phyloP scores from a whole-genome alignment of 2,888 invertebrate genomes.

The Muschampia plurimacula region DNA sequence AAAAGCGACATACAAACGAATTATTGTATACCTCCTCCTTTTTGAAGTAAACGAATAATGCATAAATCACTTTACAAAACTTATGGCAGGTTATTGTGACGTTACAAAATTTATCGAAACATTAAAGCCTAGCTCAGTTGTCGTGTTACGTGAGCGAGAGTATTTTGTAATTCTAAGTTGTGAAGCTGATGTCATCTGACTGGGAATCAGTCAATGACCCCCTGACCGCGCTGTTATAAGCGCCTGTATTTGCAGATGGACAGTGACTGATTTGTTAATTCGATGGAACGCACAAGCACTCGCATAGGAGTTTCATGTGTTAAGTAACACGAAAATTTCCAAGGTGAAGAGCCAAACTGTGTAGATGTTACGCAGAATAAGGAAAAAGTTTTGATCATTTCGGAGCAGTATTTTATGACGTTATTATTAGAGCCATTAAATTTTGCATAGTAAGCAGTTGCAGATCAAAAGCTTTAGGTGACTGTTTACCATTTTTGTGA shows the following conservation, averaged over 20 bases:
- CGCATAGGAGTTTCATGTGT: conserved; percentile 43
- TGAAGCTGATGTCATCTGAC: conserved; percentile 77
- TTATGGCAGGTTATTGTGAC: conserved; percentile 31
- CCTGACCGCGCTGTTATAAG: conserved; percentile 73
- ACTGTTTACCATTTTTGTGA: background rate
- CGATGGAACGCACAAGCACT: conserved; percentile 48
- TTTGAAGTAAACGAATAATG: background rate
- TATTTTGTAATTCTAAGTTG: conserved; percentile 78
- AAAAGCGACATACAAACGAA: no score
- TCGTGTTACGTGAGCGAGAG: conserved; percentile 76
- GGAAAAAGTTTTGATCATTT: conserved; percentile 19
- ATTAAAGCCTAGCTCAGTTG: conserved; percentile 53
- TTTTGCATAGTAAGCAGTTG: conserved; percentile 6
- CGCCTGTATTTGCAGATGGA: conserved; percentile 56
- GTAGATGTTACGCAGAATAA: conserved; percentile 12
- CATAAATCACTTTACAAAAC: background rate
- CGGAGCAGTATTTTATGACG: conserved; percentile 7
- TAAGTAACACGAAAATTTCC: conserved; percentile 23
- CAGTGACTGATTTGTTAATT: conserved; percentile 55
- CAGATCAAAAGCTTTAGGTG: background rate
- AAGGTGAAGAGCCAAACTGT: conserved; percentile 21
- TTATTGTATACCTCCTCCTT: no score
- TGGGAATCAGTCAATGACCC: conserved; percentile 80
- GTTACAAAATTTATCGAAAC: conserved; percentile 38
- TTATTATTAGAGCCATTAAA: background rate